phyloP scores from a whole-genome alignment of 2,113 vertebrate genomes.

The Gallinago undulata region DNA sequence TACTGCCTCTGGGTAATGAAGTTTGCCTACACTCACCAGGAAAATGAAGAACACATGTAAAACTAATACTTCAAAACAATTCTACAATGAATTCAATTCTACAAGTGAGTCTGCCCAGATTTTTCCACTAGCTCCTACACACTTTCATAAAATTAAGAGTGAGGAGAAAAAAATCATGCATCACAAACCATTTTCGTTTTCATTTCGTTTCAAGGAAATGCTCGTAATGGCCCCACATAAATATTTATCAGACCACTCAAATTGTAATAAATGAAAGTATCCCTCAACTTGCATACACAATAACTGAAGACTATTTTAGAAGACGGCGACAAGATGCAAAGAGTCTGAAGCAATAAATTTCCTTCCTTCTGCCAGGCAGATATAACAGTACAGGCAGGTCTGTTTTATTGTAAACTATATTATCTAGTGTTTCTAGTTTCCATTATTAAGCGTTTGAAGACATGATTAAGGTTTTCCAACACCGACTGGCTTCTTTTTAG shows the following conservation, averaged over 20 bases:
- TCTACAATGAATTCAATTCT: background rate
- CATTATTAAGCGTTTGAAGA: background rate
- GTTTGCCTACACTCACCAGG: background rate
- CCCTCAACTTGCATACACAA: conserved; percentile 22
- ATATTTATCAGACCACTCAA: conserved; percentile 68
- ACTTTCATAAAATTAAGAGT: conserved; percentile 33
- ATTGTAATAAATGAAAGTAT: conserved; percentile 60
- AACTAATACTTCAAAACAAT: background rate
- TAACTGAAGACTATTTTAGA: conserved; percentile 2
- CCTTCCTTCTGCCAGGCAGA: background rate
- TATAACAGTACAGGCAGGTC: background rate
- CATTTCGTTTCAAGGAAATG: conserved; percentile 54
- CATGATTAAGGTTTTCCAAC: background rate
- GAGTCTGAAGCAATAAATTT: conserved; percentile 6
- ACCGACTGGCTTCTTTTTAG: background rate
- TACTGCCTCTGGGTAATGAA: background rate
- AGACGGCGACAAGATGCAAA: background rate
- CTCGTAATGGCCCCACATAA: conserved; percentile 33
- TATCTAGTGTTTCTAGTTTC: background rate
- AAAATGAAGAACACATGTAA: conserved; percentile 18
- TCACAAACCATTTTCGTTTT: conserved; percentile 44
- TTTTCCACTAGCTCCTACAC: background rate
- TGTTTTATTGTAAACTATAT: background rate
- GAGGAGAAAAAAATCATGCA: background rate
- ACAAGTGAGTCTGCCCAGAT: conserved; percentile 11